A percentile compares a stretch with the other conserved stretches of the same genome.
Evolutionary conservation across 2,888 invertebrate species (phyloP).

Genomic region (Bombylius major): DNA sequence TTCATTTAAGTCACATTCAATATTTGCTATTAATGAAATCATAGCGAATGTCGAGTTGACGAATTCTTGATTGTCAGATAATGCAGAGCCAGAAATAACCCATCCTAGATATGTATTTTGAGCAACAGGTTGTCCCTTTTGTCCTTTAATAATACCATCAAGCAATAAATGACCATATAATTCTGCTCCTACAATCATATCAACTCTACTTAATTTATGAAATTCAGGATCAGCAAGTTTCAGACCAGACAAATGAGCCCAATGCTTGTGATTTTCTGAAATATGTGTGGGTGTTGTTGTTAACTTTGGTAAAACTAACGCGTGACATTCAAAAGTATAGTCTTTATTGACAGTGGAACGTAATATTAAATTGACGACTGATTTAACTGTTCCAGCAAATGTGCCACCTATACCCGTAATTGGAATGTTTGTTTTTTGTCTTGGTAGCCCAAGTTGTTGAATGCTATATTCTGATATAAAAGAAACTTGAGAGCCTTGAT

Average conservation of each 20-base stretch:
- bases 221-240: not conserved
- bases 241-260: not conserved
- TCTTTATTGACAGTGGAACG: not conserved
- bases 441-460: not conserved
- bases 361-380: no score
- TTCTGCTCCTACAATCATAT: not conserved
- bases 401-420: not conserved
- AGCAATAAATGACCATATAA: not conserved
- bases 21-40: not conserved
- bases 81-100: not conserved
- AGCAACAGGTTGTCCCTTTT: not conserved
- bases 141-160: not conserved
- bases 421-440: not conserved
- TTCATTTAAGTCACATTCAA: not conserved
- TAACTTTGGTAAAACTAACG: not conserved
- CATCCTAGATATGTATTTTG: not conserved
- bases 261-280: not conserved
- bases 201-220: not conserved
- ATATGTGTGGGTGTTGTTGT: not conserved
- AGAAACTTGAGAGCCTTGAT: not conserved
- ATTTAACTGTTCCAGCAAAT: not conserved
- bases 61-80: no score
- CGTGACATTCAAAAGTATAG: not conserved
- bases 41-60: not conserved
- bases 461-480: not conserved